phyloP scores from a whole-genome alignment of 2,888 invertebrate species.

The Chouioia cunea region DNA sequence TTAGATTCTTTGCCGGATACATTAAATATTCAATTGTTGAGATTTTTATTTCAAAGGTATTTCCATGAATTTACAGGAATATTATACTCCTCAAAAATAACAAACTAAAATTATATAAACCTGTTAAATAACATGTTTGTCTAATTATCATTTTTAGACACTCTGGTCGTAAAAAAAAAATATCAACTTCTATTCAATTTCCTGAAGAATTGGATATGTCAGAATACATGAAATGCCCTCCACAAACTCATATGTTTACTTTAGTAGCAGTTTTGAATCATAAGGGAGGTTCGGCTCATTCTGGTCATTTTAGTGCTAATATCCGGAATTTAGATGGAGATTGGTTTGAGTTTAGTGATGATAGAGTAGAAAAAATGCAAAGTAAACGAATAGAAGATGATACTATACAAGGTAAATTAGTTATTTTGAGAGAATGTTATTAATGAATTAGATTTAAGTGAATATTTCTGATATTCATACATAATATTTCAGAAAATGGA shows the following conservation, averaged over 20 bases:
- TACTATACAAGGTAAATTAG: conserved; percentile 58
- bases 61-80: conserved; percentile 23
- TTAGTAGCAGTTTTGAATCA: conserved; percentile 77
- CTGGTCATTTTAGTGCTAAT: conserved; percentile 76
- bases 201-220: conserved; percentile 75
- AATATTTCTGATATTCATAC: conserved; percentile 5
- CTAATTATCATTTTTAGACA: too few relatives aligned
- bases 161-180: conserved; percentile 67
- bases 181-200: conserved; percentile 73
- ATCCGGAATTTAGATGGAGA: conserved; percentile 67
- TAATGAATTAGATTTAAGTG: conserved; percentile 20
- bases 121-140: too few relatives aligned
- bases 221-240: conserved; percentile 64
- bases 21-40: conserved; percentile 73
- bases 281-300: conserved; percentile 75
- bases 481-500: conserved; percentile 55
- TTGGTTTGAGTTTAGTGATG: conserved; percentile 79
- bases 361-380: conserved; percentile 69
- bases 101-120: too few relatives aligned
- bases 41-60: conserved; percentile 75
- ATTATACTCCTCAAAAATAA: too few relatives aligned
- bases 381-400: conserved; percentile 67
- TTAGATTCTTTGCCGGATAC: conserved; percentile 72
- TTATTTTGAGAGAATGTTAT: too few relatives aligned
- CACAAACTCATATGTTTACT: conserved; percentile 69